phyloP scores from a whole-genome alignment of 2,113 vertebrate genomes.

The Pagrus major region DNA sequence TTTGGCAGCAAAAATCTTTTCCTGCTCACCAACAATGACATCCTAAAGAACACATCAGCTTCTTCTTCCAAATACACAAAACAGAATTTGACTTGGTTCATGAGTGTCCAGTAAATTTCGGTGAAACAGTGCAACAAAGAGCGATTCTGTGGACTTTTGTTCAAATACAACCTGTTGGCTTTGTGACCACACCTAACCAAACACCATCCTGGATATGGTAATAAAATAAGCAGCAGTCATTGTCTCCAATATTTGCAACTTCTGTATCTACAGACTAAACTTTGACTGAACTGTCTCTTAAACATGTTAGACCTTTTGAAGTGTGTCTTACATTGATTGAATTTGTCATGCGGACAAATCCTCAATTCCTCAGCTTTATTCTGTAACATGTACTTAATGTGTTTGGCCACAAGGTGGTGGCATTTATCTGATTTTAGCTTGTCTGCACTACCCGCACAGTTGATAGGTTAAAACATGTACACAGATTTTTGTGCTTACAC shows the following conservation, averaged over 20 bases:
- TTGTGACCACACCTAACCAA: not conserved
- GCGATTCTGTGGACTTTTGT: not conserved
- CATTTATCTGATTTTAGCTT: slow-evolving; percentile 30
- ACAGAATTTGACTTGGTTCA: not conserved
- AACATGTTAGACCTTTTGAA: not conserved
- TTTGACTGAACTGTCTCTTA: not conserved
- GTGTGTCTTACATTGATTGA: not conserved
- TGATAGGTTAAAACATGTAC: not conserved
- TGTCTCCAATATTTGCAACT: not conserved
- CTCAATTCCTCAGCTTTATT: not conserved
- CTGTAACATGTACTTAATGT: not conserved
- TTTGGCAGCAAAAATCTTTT: no score
- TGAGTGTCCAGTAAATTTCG: not conserved
- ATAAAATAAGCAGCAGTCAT: not conserved
- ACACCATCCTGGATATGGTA: not conserved
- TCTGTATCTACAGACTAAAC: not conserved
- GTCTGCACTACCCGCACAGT: not conserved
- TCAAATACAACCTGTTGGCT: not conserved
- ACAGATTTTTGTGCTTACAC: not conserved
- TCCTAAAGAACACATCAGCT: no score
- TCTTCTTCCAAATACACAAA: not conserved
- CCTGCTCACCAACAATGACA: no score
- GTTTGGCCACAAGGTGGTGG: slow-evolving; percentile 61
- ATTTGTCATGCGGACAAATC: not conserved
- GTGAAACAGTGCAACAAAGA: no score